These are phyloP conservation scores for Phyllostomus discolor DNA, from an alignment of 2,113 vertebrate genomes.

Conservation along the genomic window DNA sequence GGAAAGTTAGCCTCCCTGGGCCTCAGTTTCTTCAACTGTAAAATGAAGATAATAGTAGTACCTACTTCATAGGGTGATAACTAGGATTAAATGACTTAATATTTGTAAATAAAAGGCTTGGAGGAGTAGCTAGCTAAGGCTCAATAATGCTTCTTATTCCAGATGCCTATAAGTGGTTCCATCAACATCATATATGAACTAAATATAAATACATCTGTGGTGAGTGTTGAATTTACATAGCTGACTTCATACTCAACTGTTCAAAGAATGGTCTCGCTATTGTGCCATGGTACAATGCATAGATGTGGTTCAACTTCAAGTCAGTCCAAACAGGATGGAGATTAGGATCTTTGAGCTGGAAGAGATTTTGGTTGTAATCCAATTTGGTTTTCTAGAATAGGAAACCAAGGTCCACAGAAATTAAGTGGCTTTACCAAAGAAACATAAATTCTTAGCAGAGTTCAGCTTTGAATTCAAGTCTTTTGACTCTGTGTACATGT, in stretches of 20 bases:
- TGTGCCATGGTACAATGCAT: background rate
- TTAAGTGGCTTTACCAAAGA: background rate
- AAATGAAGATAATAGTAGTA: background rate
- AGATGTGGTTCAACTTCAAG: background rate
- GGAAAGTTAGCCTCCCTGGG: background rate
- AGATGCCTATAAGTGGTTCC: background rate
- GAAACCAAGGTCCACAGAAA: background rate
- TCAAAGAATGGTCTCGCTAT: background rate
- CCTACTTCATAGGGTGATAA: background rate
- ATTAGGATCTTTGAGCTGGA: background rate
- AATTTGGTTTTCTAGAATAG: background rate
- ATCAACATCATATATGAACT: background rate
- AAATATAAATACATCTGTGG: background rate
- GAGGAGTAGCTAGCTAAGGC: background rate
- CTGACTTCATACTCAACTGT: background rate
- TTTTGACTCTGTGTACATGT: background rate
- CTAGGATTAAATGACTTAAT: background rate
- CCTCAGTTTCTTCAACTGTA: background rate
- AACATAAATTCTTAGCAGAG: background rate
- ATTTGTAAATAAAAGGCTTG: background rate
- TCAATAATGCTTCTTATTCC: background rate
- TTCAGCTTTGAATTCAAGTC: background rate
- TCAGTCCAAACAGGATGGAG: background rate
- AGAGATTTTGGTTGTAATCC: background rate
- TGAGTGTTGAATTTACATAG: background rate